Conservation (phyloP, 1,140 invertebrate genomes). For the Orius insidiosus region DNA sequence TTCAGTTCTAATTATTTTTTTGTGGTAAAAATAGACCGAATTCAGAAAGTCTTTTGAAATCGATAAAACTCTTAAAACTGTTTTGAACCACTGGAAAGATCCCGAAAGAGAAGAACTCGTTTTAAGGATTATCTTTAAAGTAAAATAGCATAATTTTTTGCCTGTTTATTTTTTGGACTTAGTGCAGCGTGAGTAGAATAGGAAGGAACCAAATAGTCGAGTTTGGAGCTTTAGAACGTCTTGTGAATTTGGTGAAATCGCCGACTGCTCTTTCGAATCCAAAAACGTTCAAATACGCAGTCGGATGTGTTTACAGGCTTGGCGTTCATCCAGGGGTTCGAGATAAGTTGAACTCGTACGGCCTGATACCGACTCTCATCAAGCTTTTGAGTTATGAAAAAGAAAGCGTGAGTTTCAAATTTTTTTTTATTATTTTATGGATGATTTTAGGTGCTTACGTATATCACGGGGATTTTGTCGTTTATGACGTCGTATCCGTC, state of each 20-base stretch:
- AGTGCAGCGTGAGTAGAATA: no score
- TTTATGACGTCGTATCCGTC: neutral
- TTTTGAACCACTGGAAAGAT: constrained; percentile 2
- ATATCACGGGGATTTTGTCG: constrained; percentile 2
- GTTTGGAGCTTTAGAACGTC: no score
- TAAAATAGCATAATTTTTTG: neutral
- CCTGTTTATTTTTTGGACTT: neutral
- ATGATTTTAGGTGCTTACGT: constrained; percentile 1
- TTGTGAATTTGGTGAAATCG: no score
- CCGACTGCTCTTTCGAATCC: neutral
- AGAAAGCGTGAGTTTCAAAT: neutral
- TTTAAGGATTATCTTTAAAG: constrained; percentile 7
- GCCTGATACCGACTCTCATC: constrained; percentile 1
- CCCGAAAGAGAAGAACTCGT: constrained; percentile 4
- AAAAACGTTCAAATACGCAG: neutral
- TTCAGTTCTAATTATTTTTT: no score
- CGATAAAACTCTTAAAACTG: neutral
- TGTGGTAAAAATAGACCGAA: no score
- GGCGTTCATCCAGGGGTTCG: neutral
- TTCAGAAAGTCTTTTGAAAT: constrained; percentile 5
- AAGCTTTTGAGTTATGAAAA: constrained; percentile 1
- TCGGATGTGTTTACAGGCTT: neutral
- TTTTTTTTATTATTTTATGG: neutral
- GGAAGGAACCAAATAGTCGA: no score
- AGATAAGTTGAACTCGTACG: neutral